Evolutionary conservation across 2,113 vertebrate species (phyloP).

Genomic region (Aramus guarauna): DNA sequence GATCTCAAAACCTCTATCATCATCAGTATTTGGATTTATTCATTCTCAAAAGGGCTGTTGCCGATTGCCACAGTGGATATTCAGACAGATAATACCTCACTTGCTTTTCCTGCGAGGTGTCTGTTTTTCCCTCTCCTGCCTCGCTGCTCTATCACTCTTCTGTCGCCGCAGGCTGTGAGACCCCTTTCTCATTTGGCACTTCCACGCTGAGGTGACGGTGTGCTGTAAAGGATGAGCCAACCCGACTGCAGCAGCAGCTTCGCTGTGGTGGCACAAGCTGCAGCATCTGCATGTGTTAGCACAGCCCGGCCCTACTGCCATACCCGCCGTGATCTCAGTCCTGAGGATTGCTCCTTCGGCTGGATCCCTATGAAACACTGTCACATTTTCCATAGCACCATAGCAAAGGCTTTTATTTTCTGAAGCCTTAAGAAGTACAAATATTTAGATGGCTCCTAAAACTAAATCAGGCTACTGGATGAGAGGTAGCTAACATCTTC

Average conservation of each 20-base stretch:
- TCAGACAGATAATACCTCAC: background rate
- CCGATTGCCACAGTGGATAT: background rate
- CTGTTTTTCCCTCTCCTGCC: background rate
- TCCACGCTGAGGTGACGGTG: accelerated
- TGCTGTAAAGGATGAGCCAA: accelerated
- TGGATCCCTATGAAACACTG: background rate
- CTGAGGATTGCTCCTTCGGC: accelerated
- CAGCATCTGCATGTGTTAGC: accelerated
- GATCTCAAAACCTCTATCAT: background rate
- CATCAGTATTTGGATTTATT: background rate
- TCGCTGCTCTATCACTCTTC: background rate
- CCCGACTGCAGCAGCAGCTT: background rate
- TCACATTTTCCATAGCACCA: background rate
- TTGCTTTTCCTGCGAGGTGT: background rate
- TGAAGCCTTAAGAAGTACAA: background rate
- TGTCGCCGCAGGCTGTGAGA: background rate
- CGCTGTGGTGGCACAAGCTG: background rate
- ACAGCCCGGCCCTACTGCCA: background rate
- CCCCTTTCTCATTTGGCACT: background rate
- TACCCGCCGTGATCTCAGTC: background rate
- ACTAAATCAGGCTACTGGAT: background rate
- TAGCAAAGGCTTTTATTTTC: background rate
- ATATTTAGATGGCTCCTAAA: background rate
- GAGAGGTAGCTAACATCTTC: background rate
- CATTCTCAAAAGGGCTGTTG: background rate